Base-by-base conservation (phyloP, 2,113 vertebrate species). In the Chrysochloris asiatica region DNA sequence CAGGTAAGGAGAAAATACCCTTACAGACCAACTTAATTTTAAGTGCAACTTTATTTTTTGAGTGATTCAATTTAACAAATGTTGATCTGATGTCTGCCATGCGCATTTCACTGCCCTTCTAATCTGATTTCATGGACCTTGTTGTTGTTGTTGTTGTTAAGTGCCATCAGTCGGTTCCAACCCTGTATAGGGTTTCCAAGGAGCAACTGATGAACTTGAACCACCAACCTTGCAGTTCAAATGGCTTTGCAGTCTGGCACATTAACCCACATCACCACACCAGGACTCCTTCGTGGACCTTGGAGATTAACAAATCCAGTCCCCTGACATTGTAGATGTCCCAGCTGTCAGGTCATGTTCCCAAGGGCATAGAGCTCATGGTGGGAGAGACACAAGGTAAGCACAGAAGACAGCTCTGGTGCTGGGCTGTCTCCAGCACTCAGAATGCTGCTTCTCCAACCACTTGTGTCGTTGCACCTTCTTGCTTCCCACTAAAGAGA, bases 1-100 rank as follows among this genome's bases (percentile, higher is more conserved):
- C 98, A 99, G 99, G 99, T 99, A 97, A 94, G 9, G 56, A 52
- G 11, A 16, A 12, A 43, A 11, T 6, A 21, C 26, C 75, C 79
- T 86, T 47, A 17, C 30, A 33, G 19, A 13, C 28, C 30, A 36
- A 36, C 30, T 77, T 85, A 16, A 43, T 73, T 61, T 79, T 90
- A 38, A 86, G 14, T 45, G 33, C 4, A 38, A 45, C 1, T 77
- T 83, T 12, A 6, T 41, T 54, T 54, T 41, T 69, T 73, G 63
- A 26, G 45, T 75, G 69, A 73, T n/a, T 48, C 80, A 75, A 0
- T 80, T 50, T 65, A 84, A 43, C 59, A 22, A 75, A 30, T 54
- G 61, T 17, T 80, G 47, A 30, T 52, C 12, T 63, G 65, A 77
- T 43, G 47, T 38, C 84, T 45, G 41, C 24, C 33, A 24, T 82